Evolutionary conservation across 2,113 vertebrate species (phyloP).

Genomic region (Tragelaphus scriptus): DNA sequence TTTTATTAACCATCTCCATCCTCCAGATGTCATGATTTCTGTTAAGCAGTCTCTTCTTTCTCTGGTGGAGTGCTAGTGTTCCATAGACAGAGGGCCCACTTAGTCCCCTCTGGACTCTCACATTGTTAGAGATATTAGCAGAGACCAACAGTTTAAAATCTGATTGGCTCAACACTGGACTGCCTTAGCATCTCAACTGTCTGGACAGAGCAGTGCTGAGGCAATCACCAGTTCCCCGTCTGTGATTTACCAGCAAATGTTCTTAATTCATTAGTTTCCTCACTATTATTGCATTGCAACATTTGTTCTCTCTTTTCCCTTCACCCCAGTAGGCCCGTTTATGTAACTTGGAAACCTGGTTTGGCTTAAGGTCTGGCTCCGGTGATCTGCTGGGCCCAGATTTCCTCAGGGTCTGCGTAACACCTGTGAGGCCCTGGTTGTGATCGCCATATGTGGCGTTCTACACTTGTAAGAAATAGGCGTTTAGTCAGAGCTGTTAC

Average conservation of each 20-base stretch:
- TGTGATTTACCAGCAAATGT: not conserved
- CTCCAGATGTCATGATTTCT: not conserved
- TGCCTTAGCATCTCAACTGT: not conserved
- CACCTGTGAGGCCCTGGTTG: rapidly evolving
- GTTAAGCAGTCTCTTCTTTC: not conserved
- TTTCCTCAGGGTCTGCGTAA: not conserved
- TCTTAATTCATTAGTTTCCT: not conserved
- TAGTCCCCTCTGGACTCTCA: not conserved
- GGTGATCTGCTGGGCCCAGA: not conserved
- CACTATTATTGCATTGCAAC: rapidly evolving
- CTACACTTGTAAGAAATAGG: not conserved
- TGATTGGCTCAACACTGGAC: not conserved
- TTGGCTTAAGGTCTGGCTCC: not conserved
- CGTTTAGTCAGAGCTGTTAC: not conserved
- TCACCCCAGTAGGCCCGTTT: not conserved
- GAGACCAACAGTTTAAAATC: not conserved
- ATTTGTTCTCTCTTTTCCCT: not conserved
- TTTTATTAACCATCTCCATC: not conserved
- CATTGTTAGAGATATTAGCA: not conserved
- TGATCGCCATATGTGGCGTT: rapidly evolving
- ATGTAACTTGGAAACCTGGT: not conserved
- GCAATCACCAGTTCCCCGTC: not conserved
- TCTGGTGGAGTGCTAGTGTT: not conserved
- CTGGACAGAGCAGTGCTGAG: not conserved
- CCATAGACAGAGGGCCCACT: not conserved